phyloP scores from a whole-genome alignment of 2,797 vertebrate species.

The Ataeniobius toweri region DNA sequence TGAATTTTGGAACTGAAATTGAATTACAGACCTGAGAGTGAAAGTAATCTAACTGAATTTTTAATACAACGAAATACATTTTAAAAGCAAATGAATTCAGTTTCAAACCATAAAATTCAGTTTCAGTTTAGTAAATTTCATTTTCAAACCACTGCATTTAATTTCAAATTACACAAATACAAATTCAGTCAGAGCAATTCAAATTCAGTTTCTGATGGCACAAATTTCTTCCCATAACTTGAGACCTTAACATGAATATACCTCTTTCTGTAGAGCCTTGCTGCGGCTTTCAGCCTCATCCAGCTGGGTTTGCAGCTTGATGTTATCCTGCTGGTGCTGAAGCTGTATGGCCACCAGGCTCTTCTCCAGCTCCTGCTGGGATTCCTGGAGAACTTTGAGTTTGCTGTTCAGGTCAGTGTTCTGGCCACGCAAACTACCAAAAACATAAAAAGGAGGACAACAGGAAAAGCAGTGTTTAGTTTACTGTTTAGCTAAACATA shows the following conservation, averaged over 20 bases:
- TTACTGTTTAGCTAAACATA: neutral
- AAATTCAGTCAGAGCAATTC: too few species aligned
- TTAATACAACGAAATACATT: too few species aligned
- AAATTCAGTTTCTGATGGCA: too few species aligned
- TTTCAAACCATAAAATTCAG: too few species aligned
- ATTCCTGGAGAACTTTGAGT: constrained; percentile 86
- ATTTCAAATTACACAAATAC: too few species aligned
- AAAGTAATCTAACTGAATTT: too few species aligned
- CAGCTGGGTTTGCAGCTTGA: constrained; percentile 87
- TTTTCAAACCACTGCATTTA: too few species aligned
- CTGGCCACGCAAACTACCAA: constrained; percentile 87
- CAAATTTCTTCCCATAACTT: neutral
- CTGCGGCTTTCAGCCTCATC: constrained; percentile 87
- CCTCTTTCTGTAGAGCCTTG: constrained; percentile 91
- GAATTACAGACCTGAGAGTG: too few species aligned
- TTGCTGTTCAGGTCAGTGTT: constrained; percentile 86
- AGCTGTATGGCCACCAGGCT: constrained; percentile 87
- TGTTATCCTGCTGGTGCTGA: constrained; percentile 87
- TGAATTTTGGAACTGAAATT: too few species aligned
- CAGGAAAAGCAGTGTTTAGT: neutral
- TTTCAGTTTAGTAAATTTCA: too few species aligned
- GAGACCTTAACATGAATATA: constrained; percentile 17
- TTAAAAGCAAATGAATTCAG: too few species aligned
- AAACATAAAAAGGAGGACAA: constrained; percentile 27
- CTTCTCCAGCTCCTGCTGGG: constrained; percentile 88